Evolutionary conservation across 1,140 invertebrate species (phyloP).

Genomic region (Dreissena rostriformis): DNA sequence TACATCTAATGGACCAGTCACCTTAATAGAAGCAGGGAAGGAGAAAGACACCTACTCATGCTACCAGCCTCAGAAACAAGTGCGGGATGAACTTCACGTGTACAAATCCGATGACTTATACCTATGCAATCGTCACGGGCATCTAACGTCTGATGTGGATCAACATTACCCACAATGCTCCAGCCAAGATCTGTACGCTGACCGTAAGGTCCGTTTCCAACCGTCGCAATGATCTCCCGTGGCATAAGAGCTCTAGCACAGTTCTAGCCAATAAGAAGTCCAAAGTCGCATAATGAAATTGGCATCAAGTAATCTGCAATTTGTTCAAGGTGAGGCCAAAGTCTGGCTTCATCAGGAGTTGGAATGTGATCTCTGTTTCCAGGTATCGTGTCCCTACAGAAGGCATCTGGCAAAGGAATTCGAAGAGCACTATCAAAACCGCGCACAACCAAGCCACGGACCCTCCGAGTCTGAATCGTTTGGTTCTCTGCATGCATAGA

Average conservation of each 20-base stretch:
- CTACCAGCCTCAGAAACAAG: too few species aligned
- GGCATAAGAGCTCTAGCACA: too few species aligned
- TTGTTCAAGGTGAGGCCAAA: slow-evolving; percentile 50
- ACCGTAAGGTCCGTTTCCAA: slow-evolving; percentile 32
- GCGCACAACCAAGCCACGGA: slow-evolving; percentile 17
- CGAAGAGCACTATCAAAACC: not conserved
- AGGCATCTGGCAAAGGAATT: slow-evolving; percentile 38
- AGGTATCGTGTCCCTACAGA: slow-evolving; percentile 53
- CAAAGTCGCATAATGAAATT: slow-evolving; percentile 13
- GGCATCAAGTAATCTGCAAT: too few species aligned
- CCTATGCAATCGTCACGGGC: not conserved
- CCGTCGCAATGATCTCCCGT: too few species aligned
- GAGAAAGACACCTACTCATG: too few species aligned
- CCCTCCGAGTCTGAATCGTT: slow-evolving; percentile 14
- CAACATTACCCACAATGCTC: slow-evolving; percentile 48
- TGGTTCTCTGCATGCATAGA: slow-evolving; percentile 42
- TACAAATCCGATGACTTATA: too few species aligned
- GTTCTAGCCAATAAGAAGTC: slow-evolving; percentile 47
- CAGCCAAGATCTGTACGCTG: slow-evolving; percentile 39
- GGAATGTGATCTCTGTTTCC: slow-evolving; percentile 42
- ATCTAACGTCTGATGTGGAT: not conserved
- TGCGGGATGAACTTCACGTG: too few species aligned
- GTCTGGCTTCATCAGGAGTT: slow-evolving; percentile 40
- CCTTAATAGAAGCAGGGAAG: too few species aligned
- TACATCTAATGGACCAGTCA: too few species aligned